Percentiles rank a stretch among this genome's conserved stretches.
These are phyloP conservation scores for Thunnus albacares DNA, from an alignment of 2,797 vertebrate species.

Conservation along the genomic window DNA sequence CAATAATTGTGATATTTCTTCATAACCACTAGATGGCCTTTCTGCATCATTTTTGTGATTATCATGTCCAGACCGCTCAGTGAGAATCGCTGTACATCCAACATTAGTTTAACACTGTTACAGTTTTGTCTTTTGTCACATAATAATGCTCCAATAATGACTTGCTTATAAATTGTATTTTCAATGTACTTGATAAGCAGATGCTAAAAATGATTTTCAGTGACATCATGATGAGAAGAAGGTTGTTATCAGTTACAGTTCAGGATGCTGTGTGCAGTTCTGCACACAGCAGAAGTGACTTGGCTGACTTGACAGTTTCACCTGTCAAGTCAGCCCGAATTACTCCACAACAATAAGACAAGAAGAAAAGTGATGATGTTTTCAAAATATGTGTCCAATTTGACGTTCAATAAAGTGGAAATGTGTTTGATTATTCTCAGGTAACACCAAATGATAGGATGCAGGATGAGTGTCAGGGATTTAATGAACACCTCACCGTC, in stretches of 20 bases:
- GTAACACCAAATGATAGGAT: too few relatives aligned
- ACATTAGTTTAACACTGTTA: too few relatives aligned
- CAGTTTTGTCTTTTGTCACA: neutral
- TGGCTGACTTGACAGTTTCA: too few relatives aligned
- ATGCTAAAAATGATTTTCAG: neutral
- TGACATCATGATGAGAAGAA: too few relatives aligned
- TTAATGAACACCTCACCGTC: neutral
- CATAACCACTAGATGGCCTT: slow-evolving; percentile 50
- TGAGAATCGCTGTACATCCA: neutral
- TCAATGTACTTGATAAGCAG: neutral
- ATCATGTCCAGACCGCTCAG: neutral
- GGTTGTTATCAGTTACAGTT: neutral
- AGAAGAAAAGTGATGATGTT: neutral
- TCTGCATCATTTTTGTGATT: neutral
- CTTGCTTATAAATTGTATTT: neutral
- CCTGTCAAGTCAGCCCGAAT: neutral
- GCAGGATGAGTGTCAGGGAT: neutral
- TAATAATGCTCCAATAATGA: neutral
- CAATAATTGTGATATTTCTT: neutral
- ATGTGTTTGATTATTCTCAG: rapidly evolving
- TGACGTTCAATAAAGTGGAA: neutral
- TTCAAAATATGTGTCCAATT: slow-evolving; percentile 19
- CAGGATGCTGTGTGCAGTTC: neutral
- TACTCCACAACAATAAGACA: neutral
- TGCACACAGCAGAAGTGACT: too few relatives aligned